Conservation (phyloP, 2,797 vertebrate species). For the Moxostoma hubbsi region DNA sequence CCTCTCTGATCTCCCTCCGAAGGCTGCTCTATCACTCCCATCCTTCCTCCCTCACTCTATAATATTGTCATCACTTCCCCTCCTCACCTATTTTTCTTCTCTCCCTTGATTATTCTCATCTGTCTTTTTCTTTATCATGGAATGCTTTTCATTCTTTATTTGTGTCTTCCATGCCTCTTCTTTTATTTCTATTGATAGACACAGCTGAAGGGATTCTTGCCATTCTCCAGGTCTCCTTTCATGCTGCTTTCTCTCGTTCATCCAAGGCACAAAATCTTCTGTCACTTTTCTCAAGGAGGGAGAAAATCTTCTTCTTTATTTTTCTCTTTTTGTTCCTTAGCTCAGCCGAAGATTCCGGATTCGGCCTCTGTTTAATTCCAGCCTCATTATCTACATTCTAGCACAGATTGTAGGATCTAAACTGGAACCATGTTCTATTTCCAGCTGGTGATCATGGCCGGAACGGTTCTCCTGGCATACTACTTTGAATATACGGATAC, state of each 20-base stretch:
- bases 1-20: constrained; percentile 7
- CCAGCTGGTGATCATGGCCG: constrained; percentile 83
- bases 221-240: constrained; percentile 2
- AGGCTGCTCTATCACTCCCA: constrained; percentile 32
- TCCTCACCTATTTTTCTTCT: constrained; percentile 37
- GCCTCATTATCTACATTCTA: constrained; percentile 37
- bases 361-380: constrained; percentile 27
- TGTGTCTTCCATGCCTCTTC: constrained; percentile 54
- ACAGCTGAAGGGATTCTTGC: constrained; percentile 27
- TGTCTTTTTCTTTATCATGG: constrained; percentile 28
- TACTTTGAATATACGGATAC: constrained; percentile 86
- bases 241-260: constrained; percentile 22
- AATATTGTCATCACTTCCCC: constrained; percentile 33
- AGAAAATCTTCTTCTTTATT: constrained; percentile 5
- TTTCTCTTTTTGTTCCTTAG: constrained; percentile 41
- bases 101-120: constrained; percentile 32
- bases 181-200: constrained; percentile 37
- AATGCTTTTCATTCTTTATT: constrained; percentile 27
- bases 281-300: constrained; percentile 17
- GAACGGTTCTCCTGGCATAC: constrained; percentile 81
- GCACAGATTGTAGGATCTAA: constrained; percentile 53
- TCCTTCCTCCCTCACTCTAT: constrained; percentile 24
- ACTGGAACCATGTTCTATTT: constrained; percentile 66
- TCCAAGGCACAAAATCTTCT: constrained; percentile 15
- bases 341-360: constrained; percentile 40